Evolutionary conservation across 2,797 vertebrate genomes (phyloP), one percentile per base, ranked within the genome.

Genomic region (Xerus rutilus): DNA sequence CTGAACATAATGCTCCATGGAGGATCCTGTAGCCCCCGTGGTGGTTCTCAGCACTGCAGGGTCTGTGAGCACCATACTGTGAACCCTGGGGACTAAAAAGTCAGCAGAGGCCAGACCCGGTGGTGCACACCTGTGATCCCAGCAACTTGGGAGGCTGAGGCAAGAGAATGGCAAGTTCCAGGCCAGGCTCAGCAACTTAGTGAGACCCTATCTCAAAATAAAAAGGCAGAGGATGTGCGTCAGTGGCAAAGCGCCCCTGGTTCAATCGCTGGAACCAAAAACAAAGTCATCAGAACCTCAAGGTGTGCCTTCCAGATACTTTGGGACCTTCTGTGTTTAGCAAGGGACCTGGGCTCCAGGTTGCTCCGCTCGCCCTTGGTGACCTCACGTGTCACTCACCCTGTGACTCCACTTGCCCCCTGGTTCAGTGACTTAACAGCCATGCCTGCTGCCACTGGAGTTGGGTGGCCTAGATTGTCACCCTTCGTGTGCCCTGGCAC

Each of bases 401-500:
- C n/a, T 10, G 32, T 28, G 14, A 23, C 35, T 32, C 20, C 1
- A 0, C 18, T 14, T 45, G 69, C 21, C 52, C 4, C 17, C 78
- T 35, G 0, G 57, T 35, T 49, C 17, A 7, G 14, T 64, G 84
- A 54, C 76, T 49, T 39, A 43, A 25, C 7, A 78, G 1, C 4
- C 3, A 4, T 11, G 39, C n/a, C 35, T 4, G 35, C 15, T 23
- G 45, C 35, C 32, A 0, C 18, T 32, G 0, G 52, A 35, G 49
- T 4, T 35, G 4, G 59, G 30, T 32, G 5, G 69, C n/a, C 0
- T 4, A 7, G 47, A 11, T 7, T 0, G 28, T 28, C 39, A 25
- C 28, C 1, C 0, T 15, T 1, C 0, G 1, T 6, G 3, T 15
- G 65, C 12, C 47, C 39, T 4, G n/a, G 0, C 28, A 0, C 35